Base-by-base conservation (phyloP, 2,888 invertebrate genomes). In the Mayetiola destructor region DNA sequence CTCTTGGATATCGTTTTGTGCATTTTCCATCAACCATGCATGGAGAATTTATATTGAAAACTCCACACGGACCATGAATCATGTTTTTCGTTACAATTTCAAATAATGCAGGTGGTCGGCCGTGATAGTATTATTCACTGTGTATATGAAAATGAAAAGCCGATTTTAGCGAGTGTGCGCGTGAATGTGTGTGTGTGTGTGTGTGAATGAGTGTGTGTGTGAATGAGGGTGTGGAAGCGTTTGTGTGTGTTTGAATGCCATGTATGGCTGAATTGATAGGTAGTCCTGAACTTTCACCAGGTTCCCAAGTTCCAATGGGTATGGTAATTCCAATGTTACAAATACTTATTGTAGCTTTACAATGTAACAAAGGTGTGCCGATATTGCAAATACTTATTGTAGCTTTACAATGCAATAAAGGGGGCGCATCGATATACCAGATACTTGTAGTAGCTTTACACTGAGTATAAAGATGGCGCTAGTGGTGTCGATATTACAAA, bases 21-120 rank as follows among this genome's bases (percentile, higher is more conserved):
- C 73, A 74, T 56, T 61, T 62, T 2, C 65, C 66, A 52, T 67
- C 61, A 16, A 59, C 59, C 70, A 71, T 72, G 63, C 72, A 73
- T 2, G 68, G 66, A 29, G 68, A 65, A 23, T 62, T 61, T 12
- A 37, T 56, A 61, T 69, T 69, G 10, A 64, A 54, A n/a, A n/a
- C 29, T 8, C 67, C 68, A 61, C 68, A 69, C 10, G 68, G 68
- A 5, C 68, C 67, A 63, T 70, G 69, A 35, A 67, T 65, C 65
- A 67, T 62, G 61, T 64, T 62, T 56, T 36, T 58, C 48, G 36
- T 62, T 53, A 68, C 61, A 58, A 65, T 60, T 23, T 64, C 63
- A 62, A 60, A 61, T 35, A 67, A 62, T 40, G 59, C 48, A 59
- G 58, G 65, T 61, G 63, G 39, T 62, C 60, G n/a, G 62, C 61